These are phyloP conservation scores for Gastrophysa polygoni DNA, from an alignment of 2,888 invertebrate genomes.

Conservation along the genomic window DNA sequence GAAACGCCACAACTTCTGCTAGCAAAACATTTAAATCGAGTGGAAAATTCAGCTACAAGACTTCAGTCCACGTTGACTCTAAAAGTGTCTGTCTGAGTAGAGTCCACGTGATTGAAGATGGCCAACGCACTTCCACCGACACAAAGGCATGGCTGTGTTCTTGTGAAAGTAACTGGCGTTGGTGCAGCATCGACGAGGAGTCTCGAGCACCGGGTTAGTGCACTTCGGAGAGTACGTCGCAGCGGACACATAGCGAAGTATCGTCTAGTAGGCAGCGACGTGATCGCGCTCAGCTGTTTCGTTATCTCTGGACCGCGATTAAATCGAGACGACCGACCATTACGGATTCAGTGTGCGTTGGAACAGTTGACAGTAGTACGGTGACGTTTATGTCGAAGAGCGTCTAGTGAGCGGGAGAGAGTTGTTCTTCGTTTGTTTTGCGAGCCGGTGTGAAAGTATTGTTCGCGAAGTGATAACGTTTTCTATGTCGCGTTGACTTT, in stretches of 20 bases:
- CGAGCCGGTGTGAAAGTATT: constrained; percentile 12
- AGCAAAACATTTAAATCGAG: too few species aligned
- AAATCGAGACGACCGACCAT: not conserved
- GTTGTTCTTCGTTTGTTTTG: constrained; percentile 2
- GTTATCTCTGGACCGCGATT: not conserved
- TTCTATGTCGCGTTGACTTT: constrained; percentile 1
- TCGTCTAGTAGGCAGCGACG: constrained; percentile 14
- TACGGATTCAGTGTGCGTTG: not conserved
- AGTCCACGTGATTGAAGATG: not conserved
- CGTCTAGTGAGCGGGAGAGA: constrained; percentile 2
- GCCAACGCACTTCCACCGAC: not conserved
- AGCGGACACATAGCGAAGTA: constrained; percentile 28
- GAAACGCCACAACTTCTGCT: too few species aligned
- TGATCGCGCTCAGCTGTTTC: not conserved
- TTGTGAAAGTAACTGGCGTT: constrained; percentile 44
- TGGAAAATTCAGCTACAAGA: too few species aligned
- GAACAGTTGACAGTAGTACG: not conserved
- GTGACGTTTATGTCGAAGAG: not conserved
- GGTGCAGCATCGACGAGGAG: constrained; percentile 36
- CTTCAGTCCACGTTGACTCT: too few species aligned
- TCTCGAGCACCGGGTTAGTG: constrained; percentile 54
- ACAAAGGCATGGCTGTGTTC: not conserved
- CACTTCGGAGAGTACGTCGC: constrained; percentile 44
- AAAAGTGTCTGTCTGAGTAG: too few species aligned
- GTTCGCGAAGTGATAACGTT: not conserved